These are phyloP conservation scores for Microctonus aethiopoides DNA, from an alignment of 2,888 invertebrate genomes.

Conservation along the genomic window DNA sequence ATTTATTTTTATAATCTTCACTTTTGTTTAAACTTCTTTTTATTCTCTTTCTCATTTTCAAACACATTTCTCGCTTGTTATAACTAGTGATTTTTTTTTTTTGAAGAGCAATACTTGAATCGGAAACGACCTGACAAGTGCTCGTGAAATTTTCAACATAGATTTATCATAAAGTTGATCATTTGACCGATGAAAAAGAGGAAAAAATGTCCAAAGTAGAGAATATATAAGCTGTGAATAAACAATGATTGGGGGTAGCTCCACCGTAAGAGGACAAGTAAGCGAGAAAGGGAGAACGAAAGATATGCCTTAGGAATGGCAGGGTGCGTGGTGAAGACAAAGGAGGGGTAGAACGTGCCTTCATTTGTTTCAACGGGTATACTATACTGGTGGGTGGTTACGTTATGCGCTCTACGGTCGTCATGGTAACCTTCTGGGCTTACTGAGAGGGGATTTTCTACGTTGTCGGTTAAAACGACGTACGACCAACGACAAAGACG, in stretches of 20 bases:
- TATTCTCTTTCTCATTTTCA: too few relatives aligned
- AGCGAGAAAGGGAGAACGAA: constrained; percentile 38
- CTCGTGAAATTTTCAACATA: not conserved
- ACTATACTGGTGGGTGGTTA: constrained; percentile 64
- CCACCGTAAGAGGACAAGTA: constrained; percentile 5
- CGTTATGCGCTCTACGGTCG: constrained; percentile 65
- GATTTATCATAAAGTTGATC: constrained; percentile 26
- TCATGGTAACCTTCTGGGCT: constrained; percentile 65
- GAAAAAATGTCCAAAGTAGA: not conserved
- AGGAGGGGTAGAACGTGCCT: constrained; percentile 60
- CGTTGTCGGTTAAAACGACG: constrained; percentile 62
- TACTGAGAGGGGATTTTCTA: constrained; percentile 64
- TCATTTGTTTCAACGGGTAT: constrained; percentile 67
- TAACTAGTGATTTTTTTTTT: too few relatives aligned
- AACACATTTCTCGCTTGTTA: too few relatives aligned
- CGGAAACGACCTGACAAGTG: not conserved
- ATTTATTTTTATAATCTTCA: too few relatives aligned
- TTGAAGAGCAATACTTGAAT: too few relatives aligned
- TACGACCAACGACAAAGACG: constrained; percentile 47
- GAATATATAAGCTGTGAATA: not conserved
- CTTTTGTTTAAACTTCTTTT: too few relatives aligned
- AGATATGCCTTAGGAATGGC: constrained; percentile 27
- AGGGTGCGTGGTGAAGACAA: constrained; percentile 36
- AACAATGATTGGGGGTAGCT: not conserved
- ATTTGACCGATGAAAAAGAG: constrained; percentile 31